Evolutionary conservation across 2,888 invertebrate species (phyloP), one percentile per base, ranked within the genome.

Genomic region (Agrochola lota): DNA sequence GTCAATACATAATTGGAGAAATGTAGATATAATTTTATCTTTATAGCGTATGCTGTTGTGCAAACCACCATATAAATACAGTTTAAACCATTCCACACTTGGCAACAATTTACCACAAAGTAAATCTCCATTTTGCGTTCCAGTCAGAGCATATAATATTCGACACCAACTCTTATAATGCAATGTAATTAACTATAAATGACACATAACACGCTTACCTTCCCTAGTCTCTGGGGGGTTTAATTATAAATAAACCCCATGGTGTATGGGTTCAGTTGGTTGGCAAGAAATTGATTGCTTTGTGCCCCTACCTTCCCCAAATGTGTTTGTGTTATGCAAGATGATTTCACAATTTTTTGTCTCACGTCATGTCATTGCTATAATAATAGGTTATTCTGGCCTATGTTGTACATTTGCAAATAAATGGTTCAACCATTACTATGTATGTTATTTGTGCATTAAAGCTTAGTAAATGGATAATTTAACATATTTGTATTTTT

Each of bases 381-480:
- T 81, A 66, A 69, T 60, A 55, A 78, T 82, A 84, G 83, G 85
- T 88, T 81, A 86, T 88, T 88, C 71, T 90, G 92, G 92, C 92
- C 93, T 93, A 93, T 93, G 89, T 91, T 94, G 93, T 94, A 94
- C 89, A 94, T 94, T 91, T 94, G 91, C 90, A 91, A 92, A 91
- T 90, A 85, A 92, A 92, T 95, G 94, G 94, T 94, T 92, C 89
- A 91, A 94, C 94, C 93, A 94, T 95, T 92, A 90, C 87, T 91
- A 93, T 92, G 91, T 91, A 93, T 92, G 91, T 94, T 94, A 93
- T 92, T 94, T 94, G 93, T 95, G 96, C 95, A 95, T 95, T 95
- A 94, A 93, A 94, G 95, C 96, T 96, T 96, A 96, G 95, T 96
- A 95, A 96, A 95, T 91, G 91, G 93, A 94, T 95, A 92, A 87